These are phyloP conservation scores for Anolis apletophallus DNA, from an alignment of 2,797 vertebrate genomes.

Conservation along the genomic window DNA sequence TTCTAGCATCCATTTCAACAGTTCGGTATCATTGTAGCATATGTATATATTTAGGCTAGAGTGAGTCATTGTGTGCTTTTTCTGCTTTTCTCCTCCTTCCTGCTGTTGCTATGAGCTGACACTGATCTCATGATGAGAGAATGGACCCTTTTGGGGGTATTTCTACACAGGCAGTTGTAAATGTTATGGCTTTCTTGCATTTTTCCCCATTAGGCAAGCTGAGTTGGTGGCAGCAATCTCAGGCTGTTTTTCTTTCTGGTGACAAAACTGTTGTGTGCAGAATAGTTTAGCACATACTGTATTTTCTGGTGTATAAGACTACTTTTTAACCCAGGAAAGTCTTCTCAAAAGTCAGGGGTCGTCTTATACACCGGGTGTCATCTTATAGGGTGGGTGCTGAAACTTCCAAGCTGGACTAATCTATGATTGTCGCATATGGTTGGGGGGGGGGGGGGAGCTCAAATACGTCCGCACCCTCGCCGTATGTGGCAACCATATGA, in stretches of 20 bases:
- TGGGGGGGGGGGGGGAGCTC: no score
- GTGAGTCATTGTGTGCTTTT: constrained; percentile 20
- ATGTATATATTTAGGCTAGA: background rate
- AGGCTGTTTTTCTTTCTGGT: background rate
- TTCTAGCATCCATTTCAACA: background rate
- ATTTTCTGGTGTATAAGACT: no score
- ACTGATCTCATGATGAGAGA: background rate
- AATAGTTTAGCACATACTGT: background rate
- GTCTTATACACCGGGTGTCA: no score
- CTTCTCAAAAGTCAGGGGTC: no score
- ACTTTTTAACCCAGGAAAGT: no score
- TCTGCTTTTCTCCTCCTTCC: background rate
- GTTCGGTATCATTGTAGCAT: background rate
- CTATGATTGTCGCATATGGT: no score
- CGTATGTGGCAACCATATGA: no score
- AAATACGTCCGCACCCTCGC: no score
- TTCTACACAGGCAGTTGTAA: background rate
- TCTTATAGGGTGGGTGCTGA: no score
- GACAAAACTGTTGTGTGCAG: background rate
- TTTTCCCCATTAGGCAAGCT: background rate
- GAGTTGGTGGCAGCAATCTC: constrained; percentile 10
- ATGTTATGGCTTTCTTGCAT: background rate
- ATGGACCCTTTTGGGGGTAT: background rate
- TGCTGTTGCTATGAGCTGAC: background rate
- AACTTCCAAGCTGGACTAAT: no score